A percentile compares a stretch with the other conserved stretches of the same genome.
These are phyloP conservation scores for Phragmatobia fuliginosa DNA, from an alignment of 2,888 invertebrate genomes.

Conservation along the genomic window DNA sequence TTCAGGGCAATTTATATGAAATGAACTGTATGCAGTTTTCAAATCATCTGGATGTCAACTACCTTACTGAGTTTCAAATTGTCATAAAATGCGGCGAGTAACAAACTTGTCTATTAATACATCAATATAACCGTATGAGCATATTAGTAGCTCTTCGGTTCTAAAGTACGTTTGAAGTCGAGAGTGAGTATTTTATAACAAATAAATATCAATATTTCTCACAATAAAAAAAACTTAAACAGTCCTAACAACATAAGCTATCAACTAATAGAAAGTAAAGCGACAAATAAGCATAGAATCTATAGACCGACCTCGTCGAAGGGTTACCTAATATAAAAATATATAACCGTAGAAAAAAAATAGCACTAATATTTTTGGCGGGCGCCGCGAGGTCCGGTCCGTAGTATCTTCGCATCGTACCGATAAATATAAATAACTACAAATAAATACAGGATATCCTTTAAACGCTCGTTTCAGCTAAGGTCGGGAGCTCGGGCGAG, in stretches of 20 bases:
- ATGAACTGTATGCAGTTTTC: not conserved
- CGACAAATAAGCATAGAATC: slow-evolving; percentile 31
- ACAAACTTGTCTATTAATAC: not conserved
- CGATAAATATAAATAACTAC: slow-evolving; percentile 49
- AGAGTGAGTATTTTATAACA: slow-evolving; percentile 32
- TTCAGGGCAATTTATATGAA: not conserved
- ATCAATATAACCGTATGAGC: slow-evolving; percentile 15
- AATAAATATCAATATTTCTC: slow-evolving; percentile 19
- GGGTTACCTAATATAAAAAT: slow-evolving; percentile 44
- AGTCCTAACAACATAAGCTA: slow-evolving; percentile 1
- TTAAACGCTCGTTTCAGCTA: slow-evolving; percentile 60
- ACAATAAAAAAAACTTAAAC: not conserved
- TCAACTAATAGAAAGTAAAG: slow-evolving; percentile 32
- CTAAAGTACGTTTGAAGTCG: slow-evolving; percentile 12
- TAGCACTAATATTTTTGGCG: slow-evolving; percentile 52
- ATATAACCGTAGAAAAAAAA: slow-evolving; percentile 47
- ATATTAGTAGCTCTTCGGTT: not conserved
- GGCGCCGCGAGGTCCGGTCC: slow-evolving; percentile 33
- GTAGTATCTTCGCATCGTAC: slow-evolving; percentile 44
- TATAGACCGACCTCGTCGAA: slow-evolving; percentile 25
- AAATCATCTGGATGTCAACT: slow-evolving; percentile 1
- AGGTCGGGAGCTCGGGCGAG: slow-evolving; percentile 49
- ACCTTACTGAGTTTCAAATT: not conserved
- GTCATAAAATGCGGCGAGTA: slow-evolving; percentile 1
- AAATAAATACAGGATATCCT: slow-evolving; percentile 68